Evolutionary conservation across 2,797 vertebrate species (phyloP).

Genomic region (Hirundo rustica): DNA sequence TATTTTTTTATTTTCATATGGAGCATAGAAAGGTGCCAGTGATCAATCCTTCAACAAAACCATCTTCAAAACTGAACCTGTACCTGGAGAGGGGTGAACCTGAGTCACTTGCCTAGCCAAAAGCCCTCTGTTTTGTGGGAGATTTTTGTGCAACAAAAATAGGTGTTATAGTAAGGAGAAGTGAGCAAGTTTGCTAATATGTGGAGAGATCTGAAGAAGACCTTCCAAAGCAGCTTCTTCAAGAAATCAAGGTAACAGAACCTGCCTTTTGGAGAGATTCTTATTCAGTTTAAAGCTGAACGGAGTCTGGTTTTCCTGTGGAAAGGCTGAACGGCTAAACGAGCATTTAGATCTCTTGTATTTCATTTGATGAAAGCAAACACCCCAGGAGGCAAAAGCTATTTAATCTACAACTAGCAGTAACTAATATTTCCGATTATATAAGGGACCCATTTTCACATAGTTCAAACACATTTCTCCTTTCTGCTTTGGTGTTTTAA

Average conservation of each 20-base stretch:
- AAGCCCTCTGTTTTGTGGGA: fast-evolving
- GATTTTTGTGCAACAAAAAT: neutral
- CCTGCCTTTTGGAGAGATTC: neutral
- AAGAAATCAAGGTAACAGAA: neutral
- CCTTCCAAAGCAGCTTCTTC: neutral
- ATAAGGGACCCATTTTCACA: neutral
- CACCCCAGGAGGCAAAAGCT: neutral
- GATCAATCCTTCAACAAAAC: neutral
- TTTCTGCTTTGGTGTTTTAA: neutral
- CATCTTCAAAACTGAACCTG: neutral
- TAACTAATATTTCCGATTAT: neutral
- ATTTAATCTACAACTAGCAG: neutral
- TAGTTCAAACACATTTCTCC: neutral
- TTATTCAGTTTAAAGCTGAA: neutral
- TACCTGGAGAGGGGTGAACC: neutral
- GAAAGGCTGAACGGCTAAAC: neutral
- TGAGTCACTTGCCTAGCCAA: neutral
- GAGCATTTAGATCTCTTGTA: neutral
- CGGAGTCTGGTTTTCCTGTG: neutral
- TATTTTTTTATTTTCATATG: neutral
- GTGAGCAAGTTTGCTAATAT: neutral
- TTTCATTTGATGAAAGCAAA: neutral
- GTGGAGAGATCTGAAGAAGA: neutral
- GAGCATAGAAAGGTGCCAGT: neutral
- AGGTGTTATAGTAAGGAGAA: neutral